These are phyloP conservation scores for Martes flavigula DNA, from an alignment of 2,797 vertebrate species.

Conservation along the genomic window DNA sequence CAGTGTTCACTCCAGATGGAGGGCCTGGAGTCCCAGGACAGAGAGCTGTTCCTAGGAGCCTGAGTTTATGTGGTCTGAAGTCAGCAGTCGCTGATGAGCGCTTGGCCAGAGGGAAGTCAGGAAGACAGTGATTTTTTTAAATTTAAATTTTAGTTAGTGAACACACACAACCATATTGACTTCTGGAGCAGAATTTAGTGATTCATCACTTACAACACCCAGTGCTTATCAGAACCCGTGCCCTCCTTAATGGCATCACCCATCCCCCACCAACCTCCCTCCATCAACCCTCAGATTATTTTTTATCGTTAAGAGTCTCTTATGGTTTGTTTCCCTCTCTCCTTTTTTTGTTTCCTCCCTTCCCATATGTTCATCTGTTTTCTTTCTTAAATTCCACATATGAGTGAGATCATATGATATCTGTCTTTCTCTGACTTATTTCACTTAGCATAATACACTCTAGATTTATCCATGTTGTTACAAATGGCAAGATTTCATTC, in stretches of 20 bases:
- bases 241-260: background rate
- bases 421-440: background rate
- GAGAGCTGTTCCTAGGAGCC: background rate
- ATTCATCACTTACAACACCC: background rate
- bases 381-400: background rate
- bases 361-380: background rate
- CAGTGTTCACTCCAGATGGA: rapidly evolving
- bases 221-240: background rate
- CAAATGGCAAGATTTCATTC: background rate
- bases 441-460: background rate
- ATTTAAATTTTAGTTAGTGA: background rate
- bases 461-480: background rate
- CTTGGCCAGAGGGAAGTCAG: background rate
- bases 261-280: background rate
- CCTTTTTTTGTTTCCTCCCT: background rate
- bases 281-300: background rate
- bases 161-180: background rate
- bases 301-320: background rate
- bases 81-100: background rate
- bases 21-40: background rate
- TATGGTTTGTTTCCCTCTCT: background rate
- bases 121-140: background rate
- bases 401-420: background rate
- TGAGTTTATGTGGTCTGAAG: background rate
- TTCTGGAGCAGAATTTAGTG: background rate